Conservation (phyloP, 1,140 invertebrate genomes). For the Ceratitis capitata region DNA sequence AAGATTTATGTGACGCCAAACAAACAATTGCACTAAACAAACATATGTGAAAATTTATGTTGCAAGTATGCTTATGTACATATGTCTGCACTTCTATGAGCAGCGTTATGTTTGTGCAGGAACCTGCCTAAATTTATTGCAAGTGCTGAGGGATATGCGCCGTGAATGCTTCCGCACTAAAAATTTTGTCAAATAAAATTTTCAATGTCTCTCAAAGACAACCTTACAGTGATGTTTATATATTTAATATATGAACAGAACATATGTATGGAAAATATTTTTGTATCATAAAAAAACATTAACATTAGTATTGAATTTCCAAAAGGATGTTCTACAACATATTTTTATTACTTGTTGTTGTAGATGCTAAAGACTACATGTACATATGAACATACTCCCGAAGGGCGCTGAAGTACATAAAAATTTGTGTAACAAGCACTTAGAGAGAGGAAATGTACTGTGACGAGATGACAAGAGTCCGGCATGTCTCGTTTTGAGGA, state of each 20-base stretch:
- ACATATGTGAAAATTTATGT: conserved; percentile 30
- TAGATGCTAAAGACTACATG: background rate
- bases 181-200: conserved; percentile 39
- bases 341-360: conserved; percentile 17
- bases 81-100: background rate
- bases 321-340: background rate
- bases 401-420: conserved; percentile 45
- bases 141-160: conserved; percentile 6
- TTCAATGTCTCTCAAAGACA: conserved; percentile 13
- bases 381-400: too few species aligned
- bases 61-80: background rate
- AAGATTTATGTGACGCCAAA: conserved; percentile 46
- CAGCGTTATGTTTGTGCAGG: background rate
- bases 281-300: conserved; percentile 44
- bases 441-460: conserved; percentile 37
- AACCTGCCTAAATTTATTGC: conserved; percentile 33
- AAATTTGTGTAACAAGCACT: conserved; percentile 46
- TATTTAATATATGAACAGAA: background rate
- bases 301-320: conserved; percentile 61
- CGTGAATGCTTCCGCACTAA: conserved; percentile 19
- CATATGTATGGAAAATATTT: background rate
- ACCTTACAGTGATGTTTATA: background rate
- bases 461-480: conserved; percentile 31
- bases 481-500: background rate
- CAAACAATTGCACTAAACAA: conserved; percentile 33